Conservation (phyloP, 2,113 vertebrate genomes). For the Myotis lucifugus region DNA sequence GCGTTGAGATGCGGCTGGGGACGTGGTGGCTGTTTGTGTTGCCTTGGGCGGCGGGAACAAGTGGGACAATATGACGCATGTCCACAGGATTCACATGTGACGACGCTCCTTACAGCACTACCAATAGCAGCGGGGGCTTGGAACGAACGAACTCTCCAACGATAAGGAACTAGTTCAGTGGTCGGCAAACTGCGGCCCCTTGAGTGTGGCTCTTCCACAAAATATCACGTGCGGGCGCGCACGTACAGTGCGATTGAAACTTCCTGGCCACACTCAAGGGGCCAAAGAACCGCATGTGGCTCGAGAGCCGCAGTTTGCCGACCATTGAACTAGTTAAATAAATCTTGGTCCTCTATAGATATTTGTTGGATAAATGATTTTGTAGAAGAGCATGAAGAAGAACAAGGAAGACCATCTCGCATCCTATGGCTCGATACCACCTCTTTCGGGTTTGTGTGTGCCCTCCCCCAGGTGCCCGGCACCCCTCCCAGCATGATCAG, state of each 20-base stretch:
- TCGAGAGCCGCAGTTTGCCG: too few species aligned
- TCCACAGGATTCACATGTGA: fast-evolving
- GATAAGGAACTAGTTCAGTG: neutral
- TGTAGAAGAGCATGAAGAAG: neutral
- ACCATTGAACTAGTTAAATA: neutral
- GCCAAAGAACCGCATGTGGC: too few species aligned
- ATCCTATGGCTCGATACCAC: neutral
- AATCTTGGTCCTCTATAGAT: neutral
- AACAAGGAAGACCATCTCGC: neutral
- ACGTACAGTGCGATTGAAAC: too few species aligned
- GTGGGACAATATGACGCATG: neutral
- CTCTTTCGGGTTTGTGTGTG: neutral
- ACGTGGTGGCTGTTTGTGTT: too few species aligned
- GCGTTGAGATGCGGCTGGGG: fast-evolving
- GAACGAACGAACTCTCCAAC: neutral
- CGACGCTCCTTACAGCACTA: neutral
- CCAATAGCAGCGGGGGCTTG: neutral
- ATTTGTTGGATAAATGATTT: neutral
- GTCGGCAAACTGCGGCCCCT: too few species aligned
- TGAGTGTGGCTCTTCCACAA: too few species aligned
- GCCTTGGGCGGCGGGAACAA: neutral
- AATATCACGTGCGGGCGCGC: too few species aligned
- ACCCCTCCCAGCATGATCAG: too few species aligned
- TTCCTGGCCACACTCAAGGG: too few species aligned
- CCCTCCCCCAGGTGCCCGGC: too few species aligned